These are phyloP conservation scores for Thalassophryne amazonica DNA, from an alignment of 2,797 vertebrate genomes.

Conservation along the genomic window DNA sequence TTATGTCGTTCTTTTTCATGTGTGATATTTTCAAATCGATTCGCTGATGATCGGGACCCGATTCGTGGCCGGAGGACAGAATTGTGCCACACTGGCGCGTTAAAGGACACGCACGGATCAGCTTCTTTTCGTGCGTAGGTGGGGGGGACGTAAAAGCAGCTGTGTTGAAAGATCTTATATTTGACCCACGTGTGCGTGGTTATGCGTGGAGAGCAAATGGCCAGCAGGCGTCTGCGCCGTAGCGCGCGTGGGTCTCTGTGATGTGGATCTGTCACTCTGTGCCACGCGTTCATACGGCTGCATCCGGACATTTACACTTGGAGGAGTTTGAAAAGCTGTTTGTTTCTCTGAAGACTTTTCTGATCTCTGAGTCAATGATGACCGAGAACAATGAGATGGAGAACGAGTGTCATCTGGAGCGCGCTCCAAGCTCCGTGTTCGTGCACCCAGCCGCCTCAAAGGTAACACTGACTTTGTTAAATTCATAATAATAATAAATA, in stretches of 20 bases:
- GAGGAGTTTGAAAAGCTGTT: conserved; percentile 24
- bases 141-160: conserved; percentile 6
- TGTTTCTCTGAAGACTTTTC: not conserved
- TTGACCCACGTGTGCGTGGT: not conserved
- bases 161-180: not conserved
- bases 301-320: conserved; percentile 2
- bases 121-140: not conserved
- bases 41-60: not conserved
- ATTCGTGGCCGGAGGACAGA: not conserved
- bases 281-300: conserved; percentile 3
- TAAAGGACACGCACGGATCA: conserved; percentile 1
- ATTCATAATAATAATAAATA: too few relatives aligned
- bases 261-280: conserved; percentile 33
- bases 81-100: conserved; percentile 46
- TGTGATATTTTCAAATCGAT: not conserved
- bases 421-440: conserved; percentile 76
- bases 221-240: conserved; percentile 9
- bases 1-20: too few relatives aligned
- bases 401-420: conserved; percentile 80
- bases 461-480: too few relatives aligned
- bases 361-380: conserved; percentile 62
- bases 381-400: conserved; percentile 87
- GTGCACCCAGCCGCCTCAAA: conserved; percentile 82
- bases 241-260: conserved; percentile 37
- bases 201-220: conserved; percentile 10